phyloP scores from a whole-genome alignment of 2,888 invertebrate species.

The Patella ulyssiponensis region DNA sequence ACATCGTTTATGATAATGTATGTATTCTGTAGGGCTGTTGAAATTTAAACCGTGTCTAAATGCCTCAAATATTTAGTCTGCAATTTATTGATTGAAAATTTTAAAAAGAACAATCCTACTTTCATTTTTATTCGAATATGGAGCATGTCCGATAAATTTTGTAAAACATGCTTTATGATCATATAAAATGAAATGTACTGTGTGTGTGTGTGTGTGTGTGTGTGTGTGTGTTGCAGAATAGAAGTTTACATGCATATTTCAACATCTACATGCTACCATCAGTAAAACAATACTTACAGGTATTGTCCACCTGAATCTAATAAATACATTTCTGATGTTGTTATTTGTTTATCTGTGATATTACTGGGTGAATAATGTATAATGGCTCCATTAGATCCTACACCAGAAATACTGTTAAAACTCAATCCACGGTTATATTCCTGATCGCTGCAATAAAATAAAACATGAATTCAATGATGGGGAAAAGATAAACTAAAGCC shows the following conservation, averaged over 20 bases:
- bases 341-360: conserved; percentile 68
- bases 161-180: background rate
- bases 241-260: background rate
- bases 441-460: conserved; percentile 46
- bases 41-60: too few relatives aligned
- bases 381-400: conserved; percentile 69
- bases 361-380: conserved; percentile 67
- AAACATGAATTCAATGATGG: background rate
- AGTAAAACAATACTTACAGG: conserved; percentile 54
- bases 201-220: too few relatives aligned
- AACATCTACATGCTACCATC: background rate
- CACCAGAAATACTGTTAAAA: conserved; percentile 67
- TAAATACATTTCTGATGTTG: conserved; percentile 61
- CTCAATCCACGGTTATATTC: conserved; percentile 67
- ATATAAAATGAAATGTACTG: too few relatives aligned
- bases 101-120: background rate
- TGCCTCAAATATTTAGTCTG: too few relatives aligned
- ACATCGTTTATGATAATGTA: too few relatives aligned
- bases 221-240: too few relatives aligned
- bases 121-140: background rate
- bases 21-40: too few relatives aligned
- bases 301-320: conserved; percentile 71
- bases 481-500: too few relatives aligned
- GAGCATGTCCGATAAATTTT: background rate
- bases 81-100: too few relatives aligned